Base-by-base conservation (phyloP, 2,113 vertebrate species). In the Oncorhynchus keta region DNA sequence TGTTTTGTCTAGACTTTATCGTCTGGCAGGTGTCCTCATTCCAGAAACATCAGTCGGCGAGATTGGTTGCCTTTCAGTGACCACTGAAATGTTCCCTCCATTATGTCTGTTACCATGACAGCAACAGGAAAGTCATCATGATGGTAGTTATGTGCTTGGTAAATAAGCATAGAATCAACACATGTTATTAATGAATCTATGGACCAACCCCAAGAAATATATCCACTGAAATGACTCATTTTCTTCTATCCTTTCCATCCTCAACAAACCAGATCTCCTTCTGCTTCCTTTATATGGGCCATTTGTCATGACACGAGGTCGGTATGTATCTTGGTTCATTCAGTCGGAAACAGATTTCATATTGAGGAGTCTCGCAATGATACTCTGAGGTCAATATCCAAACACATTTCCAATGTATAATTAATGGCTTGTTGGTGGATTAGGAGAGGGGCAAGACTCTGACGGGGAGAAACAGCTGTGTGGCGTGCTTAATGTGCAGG, bases 271-370 rank as follows among this genome's bases (percentile, higher is more conserved):
- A 5, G 4, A 32, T 73, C 72, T 76, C 48, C 45, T 66, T 72
- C 49, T 59, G 73, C 68, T 49, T 73, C 69, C 83, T 86, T 77
- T 75, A 76, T 62, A 61, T 66, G 78, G 78, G 79, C 55, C 74
- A 45, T 35, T 68, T 81, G 75, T 83, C 20, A 18, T 74, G 75
- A 80, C 82, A 78, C 65, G 2, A 79, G 51, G 51, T 18, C 79
- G 64, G 61, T 81, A 49, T 81, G 64, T 51, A 67, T 83, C 83
- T 81, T 26, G 74, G 72, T 79, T 89, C 84, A 83, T 90, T 84
- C 84, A 70, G 65, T 76, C 8, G 0, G 16, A 76, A 76, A 89
- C 79, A 83, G 72, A 79, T 81, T 77, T 85, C 77, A 81, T 65
- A 49, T 22, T 55, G 78, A 77, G 66, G 57, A 68, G 73, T 69